Conservation (phyloP, 2,888 invertebrate species). For the Caenorhabditis drosophilae region DNA sequence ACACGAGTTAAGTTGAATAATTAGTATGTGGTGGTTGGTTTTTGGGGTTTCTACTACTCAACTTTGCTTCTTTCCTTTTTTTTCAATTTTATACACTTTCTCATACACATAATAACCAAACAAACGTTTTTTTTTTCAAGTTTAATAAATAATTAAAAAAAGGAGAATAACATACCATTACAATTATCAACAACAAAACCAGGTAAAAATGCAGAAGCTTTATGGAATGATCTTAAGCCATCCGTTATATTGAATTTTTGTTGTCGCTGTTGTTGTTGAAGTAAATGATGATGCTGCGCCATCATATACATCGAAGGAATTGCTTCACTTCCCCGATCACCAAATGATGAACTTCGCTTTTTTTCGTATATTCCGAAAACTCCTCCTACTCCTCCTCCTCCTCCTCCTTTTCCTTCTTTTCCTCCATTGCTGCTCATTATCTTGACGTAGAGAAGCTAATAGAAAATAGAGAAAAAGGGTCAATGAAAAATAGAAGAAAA, state of each 20-base stretch:
- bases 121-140: no score
- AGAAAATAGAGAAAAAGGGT: background rate
- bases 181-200: slow-evolving; percentile 62
- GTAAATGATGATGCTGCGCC: slow-evolving; percentile 19
- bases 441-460: background rate
- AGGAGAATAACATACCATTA: slow-evolving; percentile 51
- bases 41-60: no score
- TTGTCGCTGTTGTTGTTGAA: slow-evolving; percentile 21
- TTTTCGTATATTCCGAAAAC: slow-evolving; percentile 38
- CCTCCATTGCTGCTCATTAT: slow-evolving; percentile 2
- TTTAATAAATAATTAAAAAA: no score
- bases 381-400: no score
- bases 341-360: slow-evolving; percentile 38
- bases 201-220: slow-evolving; percentile 59
- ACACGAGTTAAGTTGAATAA: no score
- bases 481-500: slow-evolving; percentile 8
- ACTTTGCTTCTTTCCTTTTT: no score
- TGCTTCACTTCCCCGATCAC: slow-evolving; percentile 8
- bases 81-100: no score
- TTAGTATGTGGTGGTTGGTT: no score
- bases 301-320: slow-evolving; percentile 27
- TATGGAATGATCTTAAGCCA: slow-evolving; percentile 55
- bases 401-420: no score
- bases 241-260: slow-evolving; percentile 41
- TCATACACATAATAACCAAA: no score